Percentiles rank a stretch among this genome's conserved stretches.
These are phyloP conservation scores for Drosophila bunnanda DNA, from an alignment of 2,888 invertebrate species.

Conservation along the genomic window DNA sequence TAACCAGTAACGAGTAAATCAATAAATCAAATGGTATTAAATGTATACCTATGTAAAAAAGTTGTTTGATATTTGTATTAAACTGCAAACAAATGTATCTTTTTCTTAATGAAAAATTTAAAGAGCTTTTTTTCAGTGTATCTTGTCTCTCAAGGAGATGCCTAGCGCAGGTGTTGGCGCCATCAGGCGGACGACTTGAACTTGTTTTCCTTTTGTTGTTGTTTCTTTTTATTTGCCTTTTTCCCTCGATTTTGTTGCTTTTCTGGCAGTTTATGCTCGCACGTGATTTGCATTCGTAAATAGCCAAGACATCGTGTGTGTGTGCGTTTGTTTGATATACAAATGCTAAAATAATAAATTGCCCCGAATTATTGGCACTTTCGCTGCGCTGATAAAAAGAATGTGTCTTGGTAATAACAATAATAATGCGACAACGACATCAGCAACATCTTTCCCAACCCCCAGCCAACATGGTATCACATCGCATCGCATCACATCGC, in stretches of 20 bases:
- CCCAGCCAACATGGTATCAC: slow-evolving; percentile 12
- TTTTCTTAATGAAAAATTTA: neutral
- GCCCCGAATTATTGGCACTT: slow-evolving; percentile 79
- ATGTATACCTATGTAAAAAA: too few species aligned
- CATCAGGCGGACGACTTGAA: slow-evolving; percentile 37
- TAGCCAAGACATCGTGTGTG: slow-evolving; percentile 47
- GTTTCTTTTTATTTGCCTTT: slow-evolving; percentile 22
- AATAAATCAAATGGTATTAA: too few species aligned
- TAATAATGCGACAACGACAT: slow-evolving; percentile 76
- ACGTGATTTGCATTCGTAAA: slow-evolving; percentile 79
- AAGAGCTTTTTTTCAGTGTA: slow-evolving; percentile 14
- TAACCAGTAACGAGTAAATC: neutral
- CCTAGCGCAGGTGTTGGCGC: slow-evolving; percentile 64
- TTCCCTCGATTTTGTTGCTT: slow-evolving; percentile 41
- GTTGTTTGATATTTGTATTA: too few species aligned
- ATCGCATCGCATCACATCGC: slow-evolving; percentile 31
- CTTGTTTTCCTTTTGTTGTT: slow-evolving; percentile 17
- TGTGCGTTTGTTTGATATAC: slow-evolving; percentile 55
- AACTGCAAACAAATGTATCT: too few species aligned
- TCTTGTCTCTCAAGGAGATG: slow-evolving; percentile 44
- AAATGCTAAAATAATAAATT: slow-evolving; percentile 81
- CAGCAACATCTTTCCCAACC: slow-evolving; percentile 48
- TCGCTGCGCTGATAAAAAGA: slow-evolving; percentile 74
- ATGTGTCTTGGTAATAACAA: slow-evolving; percentile 77
- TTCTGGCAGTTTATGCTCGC: slow-evolving; percentile 66